Evolutionary conservation across 1,140 invertebrate species (phyloP).

Genomic region (Parapsyche elsis): DNA sequence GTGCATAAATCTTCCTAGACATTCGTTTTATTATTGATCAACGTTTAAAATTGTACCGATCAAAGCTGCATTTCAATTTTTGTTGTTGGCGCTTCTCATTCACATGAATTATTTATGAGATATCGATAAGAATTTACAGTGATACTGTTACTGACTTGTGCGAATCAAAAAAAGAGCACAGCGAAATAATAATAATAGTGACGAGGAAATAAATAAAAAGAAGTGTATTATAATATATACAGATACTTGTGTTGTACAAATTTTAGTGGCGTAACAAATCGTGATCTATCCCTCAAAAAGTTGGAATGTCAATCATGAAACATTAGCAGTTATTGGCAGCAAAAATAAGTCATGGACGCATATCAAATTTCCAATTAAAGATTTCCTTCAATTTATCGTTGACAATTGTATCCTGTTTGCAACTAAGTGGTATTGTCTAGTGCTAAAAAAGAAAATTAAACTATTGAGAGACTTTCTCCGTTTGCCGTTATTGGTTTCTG

Average conservation of each 20-base stretch:
- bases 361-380: constrained; percentile 34
- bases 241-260: background rate
- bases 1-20: too few species aligned
- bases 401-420: constrained; percentile 40
- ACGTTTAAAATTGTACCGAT: too few species aligned
- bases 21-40: too few species aligned
- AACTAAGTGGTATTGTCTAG: constrained; percentile 6
- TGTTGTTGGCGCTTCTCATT: background rate
- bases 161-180: background rate
- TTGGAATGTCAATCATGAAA: constrained; percentile 40
- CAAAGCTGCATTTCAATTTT: too few species aligned
- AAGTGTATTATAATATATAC: background rate
- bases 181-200: background rate
- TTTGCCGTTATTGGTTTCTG: too few species aligned
- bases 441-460: background rate
- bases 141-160: background rate
- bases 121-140: background rate
- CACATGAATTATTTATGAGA: constrained; percentile 22
- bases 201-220: constrained; percentile 18
- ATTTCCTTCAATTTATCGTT: constrained; percentile 29
- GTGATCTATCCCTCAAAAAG: constrained; percentile 45
- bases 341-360: constrained; percentile 37
- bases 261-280: constrained; percentile 36
- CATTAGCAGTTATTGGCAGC: constrained; percentile 24
- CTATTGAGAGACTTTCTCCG: background rate